Conservation (phyloP, 2,113 vertebrate genomes). For the Heliornis fulica region DNA sequence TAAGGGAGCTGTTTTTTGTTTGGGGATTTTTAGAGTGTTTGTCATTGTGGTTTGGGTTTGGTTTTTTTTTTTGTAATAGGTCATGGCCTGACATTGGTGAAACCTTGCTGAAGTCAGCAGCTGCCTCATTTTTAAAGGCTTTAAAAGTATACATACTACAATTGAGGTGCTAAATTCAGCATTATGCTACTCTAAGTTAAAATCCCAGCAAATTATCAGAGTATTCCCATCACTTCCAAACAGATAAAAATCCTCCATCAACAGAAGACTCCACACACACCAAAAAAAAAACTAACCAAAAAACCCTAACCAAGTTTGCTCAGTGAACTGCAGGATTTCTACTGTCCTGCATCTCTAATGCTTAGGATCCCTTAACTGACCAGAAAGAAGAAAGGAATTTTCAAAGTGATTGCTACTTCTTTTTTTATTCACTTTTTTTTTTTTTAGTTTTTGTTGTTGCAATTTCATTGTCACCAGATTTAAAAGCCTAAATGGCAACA, state of each 20-base stretch:
- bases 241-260: no score
- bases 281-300: no score
- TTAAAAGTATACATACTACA: background rate
- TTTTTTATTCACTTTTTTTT: background rate
- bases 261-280: background rate
- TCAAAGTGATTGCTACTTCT: background rate
- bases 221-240: background rate
- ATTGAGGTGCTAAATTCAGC: background rate
- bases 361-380: background rate
- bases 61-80: background rate
- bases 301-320: background rate
- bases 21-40: background rate
- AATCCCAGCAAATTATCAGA: background rate
- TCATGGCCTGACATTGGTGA: background rate
- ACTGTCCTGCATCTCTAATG: background rate
- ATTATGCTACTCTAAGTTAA: background rate
- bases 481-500: background rate
- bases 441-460: background rate
- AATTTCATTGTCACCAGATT: background rate
- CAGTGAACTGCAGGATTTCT: no score
- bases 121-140: background rate
- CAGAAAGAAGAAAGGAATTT: background rate
- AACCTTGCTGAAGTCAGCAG: background rate
- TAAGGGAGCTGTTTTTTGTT: accelerated
- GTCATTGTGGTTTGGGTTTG: no score